A percentile compares a stretch with the other conserved stretches of the same genome.
Conservation (phyloP, 2,113 vertebrate species). For the Dissostichus mawsoni region DNA sequence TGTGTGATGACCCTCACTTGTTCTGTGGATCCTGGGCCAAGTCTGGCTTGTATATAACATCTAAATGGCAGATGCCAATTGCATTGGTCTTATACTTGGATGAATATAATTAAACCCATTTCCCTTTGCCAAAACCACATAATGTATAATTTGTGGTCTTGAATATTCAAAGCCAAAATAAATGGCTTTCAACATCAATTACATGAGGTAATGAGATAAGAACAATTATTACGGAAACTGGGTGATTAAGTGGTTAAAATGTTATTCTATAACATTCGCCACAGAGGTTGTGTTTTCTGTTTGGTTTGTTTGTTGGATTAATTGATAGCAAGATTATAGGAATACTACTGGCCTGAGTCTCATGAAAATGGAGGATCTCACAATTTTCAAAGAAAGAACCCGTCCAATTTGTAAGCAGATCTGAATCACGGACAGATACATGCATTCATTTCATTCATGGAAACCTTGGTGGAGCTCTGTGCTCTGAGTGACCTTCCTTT, state of each 20-base stretch:
- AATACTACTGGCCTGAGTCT: no score
- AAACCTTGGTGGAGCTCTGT: no score
- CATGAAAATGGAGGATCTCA: no score
- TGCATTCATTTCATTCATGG: no score
- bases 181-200: constrained; percentile 1
- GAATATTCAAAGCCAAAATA: constrained; percentile 19
- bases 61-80: constrained; percentile 25
- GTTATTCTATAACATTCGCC: neutral
- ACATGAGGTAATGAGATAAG: constrained; percentile 7
- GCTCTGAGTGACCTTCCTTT: no score
- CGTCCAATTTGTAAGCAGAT: no score
- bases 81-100: neutral
- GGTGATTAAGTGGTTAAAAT: constrained; percentile 25
- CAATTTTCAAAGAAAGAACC: no score
- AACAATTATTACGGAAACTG: constrained; percentile 15
- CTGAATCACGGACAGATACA: no score
- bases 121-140: neutral
- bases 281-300: no score
- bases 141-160: neutral
- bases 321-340: no score
- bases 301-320: no score
- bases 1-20: constrained; percentile 52
- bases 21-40: constrained; percentile 37
- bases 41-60: constrained; percentile 30
- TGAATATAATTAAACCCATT: constrained; percentile 33